Evolutionary conservation across 2,113 vertebrate species (phyloP), one percentile per base, ranked within the genome.

Genomic region (Anseranas semipalmata): DNA sequence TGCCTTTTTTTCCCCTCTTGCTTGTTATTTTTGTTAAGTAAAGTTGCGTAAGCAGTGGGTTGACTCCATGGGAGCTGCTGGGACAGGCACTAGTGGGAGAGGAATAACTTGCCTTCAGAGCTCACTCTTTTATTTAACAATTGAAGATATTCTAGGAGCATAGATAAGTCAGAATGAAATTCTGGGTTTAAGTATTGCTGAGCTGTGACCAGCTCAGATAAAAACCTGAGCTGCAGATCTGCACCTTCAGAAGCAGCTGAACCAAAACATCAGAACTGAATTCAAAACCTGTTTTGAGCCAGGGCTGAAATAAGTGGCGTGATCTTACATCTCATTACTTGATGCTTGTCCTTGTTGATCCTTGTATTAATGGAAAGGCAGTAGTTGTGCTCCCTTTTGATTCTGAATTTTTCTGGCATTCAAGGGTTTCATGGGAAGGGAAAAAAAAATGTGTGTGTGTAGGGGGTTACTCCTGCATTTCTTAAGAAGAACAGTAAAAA

Each of bases 1-100:
- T 7, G 8, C 0, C 0, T 1, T 4, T 45, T 56, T 67, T 5
- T 1, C 8, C 7, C 6, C n/a, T 37, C 28, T 71, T 27, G 3
- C 1, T 32, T 65, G 14, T 48, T 76, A 52, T 20, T 63, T 79
- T 68, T 73, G 21, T 79, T 41, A 41, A 10, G 27, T 43, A 55
- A 80, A 21, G 24, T n/a, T 30, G 62, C 45, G 20, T 27, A 53
- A 72, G 17, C 8, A 41, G 4, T 0, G 7, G 8, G 12, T 52
- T 73, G 7, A 4, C 46, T 70, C 16, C 5, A 21, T 37, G 48
- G 53, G 30, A 91, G n/a, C 11, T 76, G 17, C 35, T 75, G 43
- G 52, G 80, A 48, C 15, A 70, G 24, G 5, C 12, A 12, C 16
- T 55, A 9, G 15, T 48, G 15, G 32, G 37, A 65, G 60, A 86